Percentiles rank a stretch among this genome's conserved stretches.
Evolutionary conservation across 2,113 vertebrate species (phyloP).

Genomic region (Syngnathoides biaculeatus): DNA sequence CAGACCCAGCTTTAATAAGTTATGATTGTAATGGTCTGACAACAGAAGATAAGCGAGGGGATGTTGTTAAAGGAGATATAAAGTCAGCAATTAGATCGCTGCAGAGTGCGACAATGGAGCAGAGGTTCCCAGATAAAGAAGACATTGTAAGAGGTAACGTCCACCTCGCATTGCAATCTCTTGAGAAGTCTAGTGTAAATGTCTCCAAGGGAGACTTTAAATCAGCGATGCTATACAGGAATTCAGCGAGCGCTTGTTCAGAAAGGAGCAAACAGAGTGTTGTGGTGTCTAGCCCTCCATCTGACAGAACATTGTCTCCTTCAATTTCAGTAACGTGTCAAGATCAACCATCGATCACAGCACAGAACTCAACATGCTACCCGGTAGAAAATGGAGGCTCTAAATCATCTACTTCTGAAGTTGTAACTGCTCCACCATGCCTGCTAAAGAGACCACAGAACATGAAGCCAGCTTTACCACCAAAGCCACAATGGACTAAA

Average conservation of each 20-base stretch:
- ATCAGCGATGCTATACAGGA: constrained; percentile 83
- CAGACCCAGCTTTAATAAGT: constrained; percentile 65
- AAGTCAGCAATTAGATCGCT: constrained; percentile 84
- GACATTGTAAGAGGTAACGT: constrained; percentile 83
- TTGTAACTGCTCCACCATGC: constrained; percentile 37
- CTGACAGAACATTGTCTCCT: constrained; percentile 86
- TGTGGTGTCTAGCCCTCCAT: constrained; percentile 71
- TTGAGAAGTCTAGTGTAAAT: constrained; percentile 86
- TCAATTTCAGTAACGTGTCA: constrained; percentile 89
- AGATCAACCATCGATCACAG: constrained; percentile 59
- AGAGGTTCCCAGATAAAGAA: constrained; percentile 81
- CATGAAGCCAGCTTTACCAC: constrained; percentile 64
- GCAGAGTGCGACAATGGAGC: constrained; percentile 78
- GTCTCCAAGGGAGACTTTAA: constrained; percentile 88
- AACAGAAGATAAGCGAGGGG: constrained; percentile 74
- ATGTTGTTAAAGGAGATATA: constrained; percentile 81
- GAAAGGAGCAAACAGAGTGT: constrained; percentile 74
- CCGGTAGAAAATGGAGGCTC: constrained; percentile 52
- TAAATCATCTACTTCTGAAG: constrained; percentile 38
- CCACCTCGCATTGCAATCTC: constrained; percentile 78
- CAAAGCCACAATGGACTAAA: constrained; percentile 65
- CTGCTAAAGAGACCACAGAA: constrained; percentile 47
- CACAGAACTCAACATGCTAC: constrained; percentile 54
- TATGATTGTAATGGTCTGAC: constrained; percentile 74
- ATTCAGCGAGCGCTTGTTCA: constrained; percentile 79